phyloP scores from a whole-genome alignment of 2,797 vertebrate species.

The Rhyacichthys aspro region DNA sequence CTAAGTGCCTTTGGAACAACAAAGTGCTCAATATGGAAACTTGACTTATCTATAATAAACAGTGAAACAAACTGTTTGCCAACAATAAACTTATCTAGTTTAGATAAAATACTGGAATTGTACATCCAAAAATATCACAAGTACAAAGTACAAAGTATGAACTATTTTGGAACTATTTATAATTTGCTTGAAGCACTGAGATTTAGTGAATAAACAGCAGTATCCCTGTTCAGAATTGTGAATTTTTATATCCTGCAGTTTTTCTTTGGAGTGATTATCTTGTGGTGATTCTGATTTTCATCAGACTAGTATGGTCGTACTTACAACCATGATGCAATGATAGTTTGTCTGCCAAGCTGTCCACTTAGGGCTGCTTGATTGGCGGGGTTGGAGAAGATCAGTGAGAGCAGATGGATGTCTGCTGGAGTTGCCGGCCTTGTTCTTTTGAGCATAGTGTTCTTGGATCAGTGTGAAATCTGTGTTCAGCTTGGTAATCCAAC shows the following conservation, averaged over 20 bases:
- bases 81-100: no score
- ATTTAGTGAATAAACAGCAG: no score
- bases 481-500: conserved; percentile 40
- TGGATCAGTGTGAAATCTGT: conserved; percentile 45
- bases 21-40: no score
- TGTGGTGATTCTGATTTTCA: neutral
- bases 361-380: conserved; percentile 22
- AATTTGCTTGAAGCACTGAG: no score
- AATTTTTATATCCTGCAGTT: no score
- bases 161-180: no score
- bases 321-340: conserved; percentile 29
- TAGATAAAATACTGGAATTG: no score
- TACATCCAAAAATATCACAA: no score
- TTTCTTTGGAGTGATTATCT: neutral
- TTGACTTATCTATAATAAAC: no score
- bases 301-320: conserved; percentile 8
- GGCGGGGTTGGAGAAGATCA: conserved; percentile 20
- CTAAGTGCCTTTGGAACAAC: conserved; percentile 32
- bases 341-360: conserved; percentile 28
- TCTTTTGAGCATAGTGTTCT: conserved; percentile 51
- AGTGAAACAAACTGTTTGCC: no score
- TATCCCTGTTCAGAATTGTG: no score
- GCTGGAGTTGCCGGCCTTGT: conserved; percentile 27
- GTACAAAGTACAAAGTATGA: no score
- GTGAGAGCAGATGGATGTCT: conserved; percentile 46